phyloP scores from a whole-genome alignment of 2,888 invertebrate species.

The Noctua janthina region DNA sequence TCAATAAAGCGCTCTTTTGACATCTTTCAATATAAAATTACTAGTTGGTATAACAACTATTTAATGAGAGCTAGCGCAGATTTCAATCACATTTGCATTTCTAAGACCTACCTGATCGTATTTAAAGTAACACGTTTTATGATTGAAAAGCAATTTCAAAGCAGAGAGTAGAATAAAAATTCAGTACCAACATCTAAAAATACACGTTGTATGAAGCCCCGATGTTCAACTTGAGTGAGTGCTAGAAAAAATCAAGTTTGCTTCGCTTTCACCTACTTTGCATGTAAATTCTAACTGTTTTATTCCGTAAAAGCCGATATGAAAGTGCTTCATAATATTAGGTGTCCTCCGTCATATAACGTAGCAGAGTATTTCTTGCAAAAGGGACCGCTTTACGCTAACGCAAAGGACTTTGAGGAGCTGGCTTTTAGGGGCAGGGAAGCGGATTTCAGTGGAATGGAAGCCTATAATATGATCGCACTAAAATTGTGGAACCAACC shows the following conservation, averaged over 20 bases:
- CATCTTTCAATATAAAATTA: not conserved
- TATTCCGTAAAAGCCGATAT: constrained; percentile 72
- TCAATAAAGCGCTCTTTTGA: not conserved
- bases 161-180: constrained; percentile 22
- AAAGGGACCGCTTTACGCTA: constrained; percentile 75
- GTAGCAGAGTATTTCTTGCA: constrained; percentile 75
- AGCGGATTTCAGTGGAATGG: constrained; percentile 67
- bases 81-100: constrained; percentile 25
- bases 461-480: constrained; percentile 62
- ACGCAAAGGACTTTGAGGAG: constrained; percentile 75
- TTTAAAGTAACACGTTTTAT: constrained; percentile 30
- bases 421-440: constrained; percentile 69
- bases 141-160: constrained; percentile 27
- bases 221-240: constrained; percentile 37
- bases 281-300: constrained; percentile 70
- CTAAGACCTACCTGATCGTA: constrained; percentile 8
- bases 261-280: constrained; percentile 60
- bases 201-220: constrained; percentile 31
- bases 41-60: not conserved
- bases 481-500: constrained; percentile 60
- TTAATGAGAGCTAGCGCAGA: constrained; percentile 3
- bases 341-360: constrained; percentile 73
- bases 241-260: constrained; percentile 61
- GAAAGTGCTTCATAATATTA: constrained; percentile 76
- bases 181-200: constrained; percentile 42